phyloP scores from a whole-genome alignment of 2,113 vertebrate species.

The Mystacornis crossleyi region DNA sequence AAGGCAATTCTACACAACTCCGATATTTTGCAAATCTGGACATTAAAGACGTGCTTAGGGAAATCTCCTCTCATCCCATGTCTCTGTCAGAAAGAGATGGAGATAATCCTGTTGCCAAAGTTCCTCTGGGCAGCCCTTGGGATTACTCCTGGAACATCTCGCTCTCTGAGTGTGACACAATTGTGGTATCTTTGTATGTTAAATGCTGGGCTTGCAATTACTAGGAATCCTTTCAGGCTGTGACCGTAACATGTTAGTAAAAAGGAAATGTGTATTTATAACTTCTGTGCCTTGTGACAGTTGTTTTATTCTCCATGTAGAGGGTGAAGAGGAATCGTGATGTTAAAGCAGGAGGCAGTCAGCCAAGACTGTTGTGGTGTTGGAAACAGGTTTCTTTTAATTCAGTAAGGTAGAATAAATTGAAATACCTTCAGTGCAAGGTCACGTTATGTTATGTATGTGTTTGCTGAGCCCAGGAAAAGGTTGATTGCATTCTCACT shows the following conservation, averaged over 20 bases:
- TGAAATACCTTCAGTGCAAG: neutral
- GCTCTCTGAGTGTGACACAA: neutral
- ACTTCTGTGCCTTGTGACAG: neutral
- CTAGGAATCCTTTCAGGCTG: slow-evolving; percentile 9
- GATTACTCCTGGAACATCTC: neutral
- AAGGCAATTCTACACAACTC: neutral
- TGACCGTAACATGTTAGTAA: neutral
- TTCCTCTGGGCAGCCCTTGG: neutral
- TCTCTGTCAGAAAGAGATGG: slow-evolving; percentile 6
- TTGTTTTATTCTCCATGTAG: neutral
- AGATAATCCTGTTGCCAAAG: slow-evolving; percentile 21
- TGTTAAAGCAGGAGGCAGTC: neutral
- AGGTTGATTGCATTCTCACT: neutral
- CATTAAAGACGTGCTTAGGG: neutral
- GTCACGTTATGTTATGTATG: neutral
- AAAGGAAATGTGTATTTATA: neutral
- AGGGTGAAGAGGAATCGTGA: neutral
- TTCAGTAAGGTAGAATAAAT: neutral
- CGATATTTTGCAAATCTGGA: neutral
- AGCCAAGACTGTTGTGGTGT: neutral
- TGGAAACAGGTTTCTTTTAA: neutral
- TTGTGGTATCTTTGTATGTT: neutral
- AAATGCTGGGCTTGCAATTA: slow-evolving; percentile 40
- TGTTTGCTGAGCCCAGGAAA: neutral
- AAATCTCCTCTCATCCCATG: neutral